Base-by-base conservation (phyloP, 2,888 invertebrate species). In the Lacanobia oleracea region DNA sequence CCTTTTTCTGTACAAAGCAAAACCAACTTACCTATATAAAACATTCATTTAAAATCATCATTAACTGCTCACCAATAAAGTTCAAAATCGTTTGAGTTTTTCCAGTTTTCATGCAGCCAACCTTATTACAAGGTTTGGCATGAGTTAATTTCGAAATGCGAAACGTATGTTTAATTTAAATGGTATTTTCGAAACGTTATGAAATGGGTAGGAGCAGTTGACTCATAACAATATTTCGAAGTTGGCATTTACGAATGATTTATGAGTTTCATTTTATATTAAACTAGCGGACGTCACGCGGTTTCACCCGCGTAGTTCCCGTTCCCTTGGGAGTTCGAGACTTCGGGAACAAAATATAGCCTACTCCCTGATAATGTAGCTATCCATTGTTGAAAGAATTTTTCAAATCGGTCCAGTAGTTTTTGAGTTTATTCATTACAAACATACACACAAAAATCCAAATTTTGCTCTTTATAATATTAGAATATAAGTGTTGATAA, bases 1-100 rank as follows among this genome's bases (percentile, higher is more conserved):
- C 82, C 82, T 84, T 87, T 87, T 86, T 82, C 78, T 81, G 75
- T 87, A 79, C 61, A 82, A 71, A 78, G 76, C 63, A 82, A 73
- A 78, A 81, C 79, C 79, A 74, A 77, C 71, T 84, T 79, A 82
- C 75, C 67, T 76, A 79, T 72, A 79, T 77, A 59, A 59, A 63
- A 51, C 18, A 51, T 33, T 57, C 50, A 74, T 53, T 72, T 68
- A 77, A 84, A 84, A 73, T 72, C 67, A 67, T 43, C 80, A 72
- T 69, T 80, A 80, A 50, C 0, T 0, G 0, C 2, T 37, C 8
- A 6, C 0, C 0, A 0, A 27, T 78, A 82, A 76, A 69, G 86
- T 77, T 9, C 21, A 67, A 54, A 73, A 61, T 84, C 16, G 54
- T 16, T 37, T 83, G 72, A 7, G 3, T 4, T 9, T 59, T 50